phyloP scores from a whole-genome alignment of 2,888 invertebrate species.

The Tetramorium bicarinatum region DNA sequence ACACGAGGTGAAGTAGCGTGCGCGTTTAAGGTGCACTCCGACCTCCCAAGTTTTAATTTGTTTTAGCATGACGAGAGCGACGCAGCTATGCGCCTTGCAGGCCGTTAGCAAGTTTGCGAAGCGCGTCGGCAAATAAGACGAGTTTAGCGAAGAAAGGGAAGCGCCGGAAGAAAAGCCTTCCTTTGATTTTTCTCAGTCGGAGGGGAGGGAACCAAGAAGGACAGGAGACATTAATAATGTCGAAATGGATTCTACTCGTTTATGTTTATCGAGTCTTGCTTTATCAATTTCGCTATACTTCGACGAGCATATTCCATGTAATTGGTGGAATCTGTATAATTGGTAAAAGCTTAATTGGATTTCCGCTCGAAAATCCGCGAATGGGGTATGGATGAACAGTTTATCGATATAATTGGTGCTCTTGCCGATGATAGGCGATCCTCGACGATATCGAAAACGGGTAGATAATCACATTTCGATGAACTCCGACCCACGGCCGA shows the following conservation, averaged over 20 bases:
- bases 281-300: slow-evolving; percentile 27
- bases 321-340: slow-evolving; percentile 26
- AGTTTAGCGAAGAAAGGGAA: slow-evolving; percentile 6
- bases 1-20: slow-evolving; percentile 42
- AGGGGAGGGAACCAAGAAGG: background rate
- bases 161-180: background rate
- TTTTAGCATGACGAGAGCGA: slow-evolving; percentile 36
- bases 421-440: slow-evolving; percentile 12
- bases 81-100: slow-evolving; percentile 13
- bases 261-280: background rate
- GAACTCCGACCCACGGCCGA: slow-evolving; percentile 26
- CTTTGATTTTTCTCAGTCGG: slow-evolving; percentile 5
- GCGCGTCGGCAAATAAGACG: slow-evolving; percentile 8
- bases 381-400: slow-evolving; percentile 12
- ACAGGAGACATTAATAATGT: background rate
- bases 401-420: slow-evolving; percentile 40
- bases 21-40: slow-evolving; percentile 50
- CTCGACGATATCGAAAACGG: slow-evolving; percentile 32
- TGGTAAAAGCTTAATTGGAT: slow-evolving; percentile 36
- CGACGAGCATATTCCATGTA: background rate
- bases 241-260: background rate
- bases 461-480: slow-evolving; percentile 31
- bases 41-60: slow-evolving; percentile 52
- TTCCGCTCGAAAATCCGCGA: slow-evolving; percentile 19
- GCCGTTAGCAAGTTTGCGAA: slow-evolving; percentile 33